Percentiles rank a stretch among this genome's conserved stretches.
phyloP scores from a whole-genome alignment of 2,888 invertebrate species.

The Luperina nickerlii region DNA sequence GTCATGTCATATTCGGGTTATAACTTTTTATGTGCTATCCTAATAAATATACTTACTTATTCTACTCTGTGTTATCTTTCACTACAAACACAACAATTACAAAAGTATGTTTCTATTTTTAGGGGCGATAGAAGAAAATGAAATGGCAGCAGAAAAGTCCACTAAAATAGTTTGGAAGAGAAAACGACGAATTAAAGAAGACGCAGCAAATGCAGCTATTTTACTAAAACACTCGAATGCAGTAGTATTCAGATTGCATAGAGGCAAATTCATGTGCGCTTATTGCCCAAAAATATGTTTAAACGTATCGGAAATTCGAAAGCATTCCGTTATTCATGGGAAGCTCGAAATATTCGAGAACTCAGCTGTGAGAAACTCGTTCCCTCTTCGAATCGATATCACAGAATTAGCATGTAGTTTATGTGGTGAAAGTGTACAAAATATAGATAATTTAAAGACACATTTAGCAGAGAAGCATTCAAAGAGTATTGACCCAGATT shows the following conservation, averaged over 20 bases:
- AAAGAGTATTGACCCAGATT: constrained; percentile 67
- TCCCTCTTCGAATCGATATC: constrained; percentile 81
- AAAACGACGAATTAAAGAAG: constrained; percentile 72
- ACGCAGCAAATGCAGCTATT: constrained; percentile 79
- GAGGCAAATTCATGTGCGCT: constrained; percentile 82
- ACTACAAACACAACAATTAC: too few relatives aligned
- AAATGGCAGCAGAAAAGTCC: constrained; percentile 36
- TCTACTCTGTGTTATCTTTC: too few relatives aligned
- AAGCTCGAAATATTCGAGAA: constrained; percentile 75
- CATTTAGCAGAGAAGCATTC: constrained; percentile 75
- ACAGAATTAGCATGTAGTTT: constrained; percentile 75
- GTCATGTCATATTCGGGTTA: too few relatives aligned
- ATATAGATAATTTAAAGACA: constrained; percentile 71
- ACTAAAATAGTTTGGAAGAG: constrained; percentile 73
- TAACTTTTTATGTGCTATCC: too few relatives aligned
- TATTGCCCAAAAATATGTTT: constrained; percentile 75
- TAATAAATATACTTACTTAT: too few relatives aligned
- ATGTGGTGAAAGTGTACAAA: constrained; percentile 67
- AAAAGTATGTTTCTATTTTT: constrained; percentile 74
- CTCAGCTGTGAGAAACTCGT: constrained; percentile 72
- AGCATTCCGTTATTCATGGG: constrained; percentile 73
- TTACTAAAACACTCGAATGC: constrained; percentile 81
- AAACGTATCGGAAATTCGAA: constrained; percentile 72
- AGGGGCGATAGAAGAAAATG: constrained; percentile 71
- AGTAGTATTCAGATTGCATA: constrained; percentile 79